phyloP scores from a whole-genome alignment of 2,113 vertebrate species.

The Tyrannus savana region DNA sequence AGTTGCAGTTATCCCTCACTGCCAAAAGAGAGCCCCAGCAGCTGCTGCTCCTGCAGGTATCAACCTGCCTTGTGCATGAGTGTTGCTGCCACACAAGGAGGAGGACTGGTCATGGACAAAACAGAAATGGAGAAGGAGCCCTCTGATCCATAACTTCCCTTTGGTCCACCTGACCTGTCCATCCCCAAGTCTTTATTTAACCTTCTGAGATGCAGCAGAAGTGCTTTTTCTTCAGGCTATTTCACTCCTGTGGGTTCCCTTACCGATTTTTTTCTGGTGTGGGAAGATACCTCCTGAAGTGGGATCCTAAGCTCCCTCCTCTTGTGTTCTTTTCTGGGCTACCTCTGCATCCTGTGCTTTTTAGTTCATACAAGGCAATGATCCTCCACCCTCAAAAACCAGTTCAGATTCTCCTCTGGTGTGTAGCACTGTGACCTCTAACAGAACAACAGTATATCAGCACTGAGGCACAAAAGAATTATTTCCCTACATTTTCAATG shows the following conservation, averaged over 20 bases:
- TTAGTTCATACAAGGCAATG: neutral
- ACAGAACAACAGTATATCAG: neutral
- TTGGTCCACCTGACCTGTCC: neutral
- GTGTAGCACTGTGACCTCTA: neutral
- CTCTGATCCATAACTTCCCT: neutral
- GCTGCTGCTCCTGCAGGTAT: neutral
- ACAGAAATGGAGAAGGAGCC: neutral
- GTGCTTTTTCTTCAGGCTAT: neutral
- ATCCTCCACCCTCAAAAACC: neutral
- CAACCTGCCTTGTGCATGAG: neutral
- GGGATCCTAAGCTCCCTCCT: neutral
- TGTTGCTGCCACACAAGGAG: neutral
- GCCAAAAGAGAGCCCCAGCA: neutral
- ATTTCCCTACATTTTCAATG: neutral
- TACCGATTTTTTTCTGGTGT: neutral
- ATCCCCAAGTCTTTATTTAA: neutral
- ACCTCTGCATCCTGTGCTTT: neutral
- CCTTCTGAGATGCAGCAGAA: neutral
- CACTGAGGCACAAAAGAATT: neutral
- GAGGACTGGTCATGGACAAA: neutral
- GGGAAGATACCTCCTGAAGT: neutral
- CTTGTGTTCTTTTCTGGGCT: neutral
- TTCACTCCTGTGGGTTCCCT: neutral
- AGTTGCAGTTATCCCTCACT: neutral
- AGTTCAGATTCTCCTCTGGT: neutral